phyloP scores from a whole-genome alignment of 1,140 invertebrate species.

The Aphidius ervi region DNA sequence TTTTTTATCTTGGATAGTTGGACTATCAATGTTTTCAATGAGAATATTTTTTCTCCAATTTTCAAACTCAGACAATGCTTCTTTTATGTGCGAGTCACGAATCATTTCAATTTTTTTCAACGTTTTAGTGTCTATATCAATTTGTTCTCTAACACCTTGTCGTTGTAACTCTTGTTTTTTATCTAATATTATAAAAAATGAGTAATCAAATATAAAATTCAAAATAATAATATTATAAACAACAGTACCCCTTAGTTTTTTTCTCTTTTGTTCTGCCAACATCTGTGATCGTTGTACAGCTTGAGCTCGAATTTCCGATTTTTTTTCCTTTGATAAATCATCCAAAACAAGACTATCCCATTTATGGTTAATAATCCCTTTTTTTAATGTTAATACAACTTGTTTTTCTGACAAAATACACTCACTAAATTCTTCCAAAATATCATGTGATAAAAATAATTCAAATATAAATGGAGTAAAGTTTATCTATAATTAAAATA shows the following conservation, averaged over 20 bases:
- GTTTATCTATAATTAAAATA: constrained; percentile 50
- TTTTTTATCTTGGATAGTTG: constrained; percentile 31
- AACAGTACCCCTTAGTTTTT: constrained; percentile 49
- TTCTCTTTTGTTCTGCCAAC: constrained; percentile 52
- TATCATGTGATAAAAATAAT: constrained; percentile 57
- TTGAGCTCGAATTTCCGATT: constrained; percentile 51
- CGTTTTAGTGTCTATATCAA: constrained; percentile 56
- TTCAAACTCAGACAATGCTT: constrained; percentile 65
- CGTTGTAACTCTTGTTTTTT: constrained; percentile 46
- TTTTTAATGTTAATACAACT: constrained; percentile 60
- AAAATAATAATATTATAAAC: constrained; percentile 4
- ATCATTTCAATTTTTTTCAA: constrained; percentile 57
- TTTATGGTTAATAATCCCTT: constrained; percentile 47
- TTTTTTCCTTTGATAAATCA: constrained; percentile 54
- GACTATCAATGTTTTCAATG: too few relatives aligned
- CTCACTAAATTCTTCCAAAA: constrained; percentile 57
- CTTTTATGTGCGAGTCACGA: constrained; percentile 55
- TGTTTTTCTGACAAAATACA: constrained; percentile 56
- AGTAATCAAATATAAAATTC: not conserved
- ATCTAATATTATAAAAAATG: constrained; percentile 31
- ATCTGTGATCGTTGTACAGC: constrained; percentile 52
- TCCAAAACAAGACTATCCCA: constrained; percentile 59
- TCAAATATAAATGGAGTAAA: constrained; percentile 66
- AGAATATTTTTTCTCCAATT: constrained; percentile 54
- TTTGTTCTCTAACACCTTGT: constrained; percentile 59